Percentiles rank a stretch among this genome's conserved stretches.
Conservation (phyloP, 2,888 invertebrate species). For the Phortica okadai region DNA sequence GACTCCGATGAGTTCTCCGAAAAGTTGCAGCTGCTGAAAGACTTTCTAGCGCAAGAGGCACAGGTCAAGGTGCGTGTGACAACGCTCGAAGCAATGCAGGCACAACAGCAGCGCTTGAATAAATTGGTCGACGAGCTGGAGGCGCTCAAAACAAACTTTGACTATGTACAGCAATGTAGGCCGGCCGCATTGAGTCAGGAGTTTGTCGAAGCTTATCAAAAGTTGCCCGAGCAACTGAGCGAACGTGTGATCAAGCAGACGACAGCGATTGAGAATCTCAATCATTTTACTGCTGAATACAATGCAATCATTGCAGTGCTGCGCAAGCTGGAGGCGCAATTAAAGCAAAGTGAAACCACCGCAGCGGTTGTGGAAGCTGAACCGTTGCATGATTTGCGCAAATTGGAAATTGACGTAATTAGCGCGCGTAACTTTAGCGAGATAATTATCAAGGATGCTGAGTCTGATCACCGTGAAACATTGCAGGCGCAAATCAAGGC, state of each 20-base stretch:
- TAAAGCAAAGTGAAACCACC: not conserved
- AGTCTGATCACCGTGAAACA: conserved; percentile 63
- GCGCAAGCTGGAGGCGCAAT: conserved; percentile 45
- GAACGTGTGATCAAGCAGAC: conserved; percentile 75
- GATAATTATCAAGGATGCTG: conserved; percentile 74
- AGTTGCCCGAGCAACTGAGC: conserved; percentile 70
- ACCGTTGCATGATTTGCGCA: conserved; percentile 71
- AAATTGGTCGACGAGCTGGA: conserved; percentile 67
- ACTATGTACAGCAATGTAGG: conserved; percentile 56
- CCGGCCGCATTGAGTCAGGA: conserved; percentile 58
- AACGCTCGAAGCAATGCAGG: conserved; percentile 68
- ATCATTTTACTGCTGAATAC: conserved; percentile 75
- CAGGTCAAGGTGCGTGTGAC: conserved; percentile 67
- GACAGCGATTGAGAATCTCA: conserved; percentile 75
- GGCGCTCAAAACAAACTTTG: conserved; percentile 59
- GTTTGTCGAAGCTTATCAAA: conserved; percentile 70
- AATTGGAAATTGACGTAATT: conserved; percentile 76
- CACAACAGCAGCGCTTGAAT: conserved; percentile 69
- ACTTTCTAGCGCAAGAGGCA: conserved; percentile 60
- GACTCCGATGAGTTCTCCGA: conserved; percentile 76
- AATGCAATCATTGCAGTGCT: conserved; percentile 68
- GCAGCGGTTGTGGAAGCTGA: conserved; percentile 40
- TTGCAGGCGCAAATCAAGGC: conserved; percentile 68
- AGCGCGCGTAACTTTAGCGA: conserved; percentile 76
- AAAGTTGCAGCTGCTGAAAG: conserved; percentile 62